phyloP scores from a whole-genome alignment of 37 sponge, comb jelly and placozoan species.

The Aphrocallistes beatrix region DNA sequence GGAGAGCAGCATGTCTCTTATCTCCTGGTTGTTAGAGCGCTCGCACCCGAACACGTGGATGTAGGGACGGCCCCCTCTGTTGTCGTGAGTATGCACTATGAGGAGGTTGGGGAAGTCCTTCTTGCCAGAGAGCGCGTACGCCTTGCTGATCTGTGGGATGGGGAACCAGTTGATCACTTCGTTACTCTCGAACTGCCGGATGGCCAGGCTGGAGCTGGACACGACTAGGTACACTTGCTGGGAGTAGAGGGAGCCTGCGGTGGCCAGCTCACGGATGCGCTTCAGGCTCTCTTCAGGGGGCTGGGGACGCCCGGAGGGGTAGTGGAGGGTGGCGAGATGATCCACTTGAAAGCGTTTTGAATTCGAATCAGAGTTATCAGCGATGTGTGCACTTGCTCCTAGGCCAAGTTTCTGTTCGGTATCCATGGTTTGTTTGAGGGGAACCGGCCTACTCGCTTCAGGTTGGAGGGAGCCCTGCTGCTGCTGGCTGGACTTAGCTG shows the following conservation, averaged over 20 bases:
- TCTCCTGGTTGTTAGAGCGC: background rate
- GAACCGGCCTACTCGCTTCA: too few species aligned
- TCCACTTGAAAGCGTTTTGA: constrained; percentile 14
- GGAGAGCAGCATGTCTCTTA: background rate
- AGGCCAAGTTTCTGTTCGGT: too few species aligned
- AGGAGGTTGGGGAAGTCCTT: background rate
- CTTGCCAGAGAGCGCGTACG: background rate
- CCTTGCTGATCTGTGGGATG: background rate
- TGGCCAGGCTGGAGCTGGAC: background rate
- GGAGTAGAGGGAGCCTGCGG: background rate
- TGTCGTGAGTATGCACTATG: constrained; percentile 5
- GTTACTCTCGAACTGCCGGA: background rate
- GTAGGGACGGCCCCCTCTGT: background rate
- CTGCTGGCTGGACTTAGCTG: background rate
- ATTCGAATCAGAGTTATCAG: too few species aligned
- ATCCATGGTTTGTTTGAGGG: too few species aligned
- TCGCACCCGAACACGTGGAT: constrained; percentile 3
- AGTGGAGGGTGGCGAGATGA: constrained; percentile 6
- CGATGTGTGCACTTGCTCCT: too few species aligned
- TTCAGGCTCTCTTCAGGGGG: background rate
- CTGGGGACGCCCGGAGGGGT: constrained; percentile 7
- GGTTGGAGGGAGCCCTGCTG: too few species aligned
- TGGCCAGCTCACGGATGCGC: background rate
- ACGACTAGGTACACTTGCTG: background rate
- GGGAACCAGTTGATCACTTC: constrained; percentile 13